Percentiles rank a stretch among this genome's conserved stretches.
These are phyloP conservation scores for Catagonus wagneri DNA, from an alignment of 2,113 vertebrate genomes.

Conservation along the genomic window DNA sequence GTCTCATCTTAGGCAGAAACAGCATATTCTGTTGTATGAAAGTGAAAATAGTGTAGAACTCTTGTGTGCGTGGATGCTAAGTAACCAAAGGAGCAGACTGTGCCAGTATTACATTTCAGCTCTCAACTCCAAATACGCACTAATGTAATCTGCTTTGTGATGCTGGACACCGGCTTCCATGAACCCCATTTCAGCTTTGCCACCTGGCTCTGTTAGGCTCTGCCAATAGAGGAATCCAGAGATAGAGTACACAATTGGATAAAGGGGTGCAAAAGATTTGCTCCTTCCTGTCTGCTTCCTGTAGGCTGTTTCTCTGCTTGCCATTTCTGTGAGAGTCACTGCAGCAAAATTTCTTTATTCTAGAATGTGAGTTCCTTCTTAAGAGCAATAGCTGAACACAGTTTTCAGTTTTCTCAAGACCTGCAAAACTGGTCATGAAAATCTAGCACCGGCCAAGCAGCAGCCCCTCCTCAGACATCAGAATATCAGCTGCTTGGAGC, in stretches of 20 bases:
- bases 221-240: not conserved
- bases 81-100: not conserved
- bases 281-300: not conserved
- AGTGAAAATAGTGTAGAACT: too few species aligned
- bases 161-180: rapidly evolving
- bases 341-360: not conserved
- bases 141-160: not conserved
- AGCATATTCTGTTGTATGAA: not conserved
- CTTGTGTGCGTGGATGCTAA: not conserved
- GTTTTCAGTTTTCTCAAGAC: not conserved
- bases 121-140: not conserved
- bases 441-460: rapidly evolving
- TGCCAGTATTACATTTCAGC: not conserved
- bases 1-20: not conserved
- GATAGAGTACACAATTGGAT: not conserved
- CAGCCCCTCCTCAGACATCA: not conserved
- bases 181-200: not conserved
- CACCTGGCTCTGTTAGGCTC: not conserved
- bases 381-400: not conserved
- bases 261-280: not conserved
- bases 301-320: not conserved
- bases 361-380: not conserved
- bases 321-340: not conserved
- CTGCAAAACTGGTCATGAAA: not conserved
- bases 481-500: not conserved